phyloP scores from a whole-genome alignment of 2,888 invertebrate genomes.

The Troides oblongomaculatus region DNA sequence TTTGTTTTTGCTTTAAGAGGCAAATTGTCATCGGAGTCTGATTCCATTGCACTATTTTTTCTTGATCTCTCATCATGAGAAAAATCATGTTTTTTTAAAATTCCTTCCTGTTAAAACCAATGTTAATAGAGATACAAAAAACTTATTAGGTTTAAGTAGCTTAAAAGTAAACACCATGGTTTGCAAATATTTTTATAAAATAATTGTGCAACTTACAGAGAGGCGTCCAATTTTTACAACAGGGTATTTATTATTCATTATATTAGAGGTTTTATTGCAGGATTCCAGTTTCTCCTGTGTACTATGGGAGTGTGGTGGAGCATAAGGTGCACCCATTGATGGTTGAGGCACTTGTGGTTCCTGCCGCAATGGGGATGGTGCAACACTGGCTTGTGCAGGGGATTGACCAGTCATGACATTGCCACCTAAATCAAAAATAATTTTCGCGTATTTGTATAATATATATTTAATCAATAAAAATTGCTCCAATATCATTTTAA shows the following conservation, averaged over 20 bases:
- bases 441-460: too few species aligned
- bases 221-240: constrained; percentile 74
- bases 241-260: constrained; percentile 65
- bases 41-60: constrained; percentile 70
- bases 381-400: constrained; percentile 82
- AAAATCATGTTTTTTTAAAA: constrained; percentile 71
- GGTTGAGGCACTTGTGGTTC: constrained; percentile 77
- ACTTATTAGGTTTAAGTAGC: background rate
- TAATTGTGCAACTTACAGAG: constrained; percentile 56
- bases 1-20: constrained; percentile 68
- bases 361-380: constrained; percentile 76
- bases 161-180: background rate
- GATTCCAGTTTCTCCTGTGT: constrained; percentile 59
- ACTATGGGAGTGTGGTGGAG: constrained; percentile 46
- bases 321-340: constrained; percentile 71
- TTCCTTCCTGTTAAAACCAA: constrained; percentile 57
- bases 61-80: constrained; percentile 59
- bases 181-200: background rate
- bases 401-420: constrained; percentile 78
- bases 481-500: too few species aligned
- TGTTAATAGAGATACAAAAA: constrained; percentile 1
- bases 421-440: constrained; percentile 48
- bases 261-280: constrained; percentile 50
- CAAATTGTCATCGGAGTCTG: constrained; percentile 73
- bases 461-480: too few species aligned